A percentile compares a stretch with the other conserved stretches of the same genome.
Evolutionary conservation across 2,888 invertebrate species (phyloP).

Genomic region (Agelastica alni): DNA sequence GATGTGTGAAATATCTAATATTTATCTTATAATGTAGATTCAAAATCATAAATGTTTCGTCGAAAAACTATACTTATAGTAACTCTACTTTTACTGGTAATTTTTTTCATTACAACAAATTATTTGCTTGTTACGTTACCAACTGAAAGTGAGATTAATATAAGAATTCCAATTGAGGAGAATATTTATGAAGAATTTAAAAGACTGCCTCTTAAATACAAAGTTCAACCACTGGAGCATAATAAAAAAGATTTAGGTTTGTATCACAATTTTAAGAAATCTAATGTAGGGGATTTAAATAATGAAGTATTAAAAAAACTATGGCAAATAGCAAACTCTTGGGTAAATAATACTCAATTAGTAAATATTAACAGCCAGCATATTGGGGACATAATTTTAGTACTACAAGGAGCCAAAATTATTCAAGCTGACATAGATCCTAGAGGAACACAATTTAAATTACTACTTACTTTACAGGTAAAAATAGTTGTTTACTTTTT

Average conservation of each 20-base stretch:
- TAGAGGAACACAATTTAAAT: slow-evolving; percentile 89
- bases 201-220: slow-evolving; percentile 37
- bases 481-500: slow-evolving; percentile 32
- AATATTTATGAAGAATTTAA: slow-evolving; percentile 40
- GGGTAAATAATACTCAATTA: slow-evolving; percentile 52
- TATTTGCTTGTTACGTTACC: slow-evolving; percentile 44
- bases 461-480: slow-evolving; percentile 76
- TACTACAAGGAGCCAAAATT: slow-evolving; percentile 70
- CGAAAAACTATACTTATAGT: slow-evolving; percentile 43
- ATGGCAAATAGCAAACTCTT: slow-evolving; percentile 54
- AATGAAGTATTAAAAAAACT: slow-evolving; percentile 37
- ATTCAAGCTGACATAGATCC: slow-evolving; percentile 76
- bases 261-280: slow-evolving; percentile 36
- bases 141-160: slow-evolving; percentile 43
- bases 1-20: too few relatives aligned
- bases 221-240: slow-evolving; percentile 18
- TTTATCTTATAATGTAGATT: not conserved
- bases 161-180: slow-evolving; percentile 33
- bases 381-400: slow-evolving; percentile 68
- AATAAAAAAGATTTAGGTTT: slow-evolving; percentile 39
- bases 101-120: slow-evolving; percentile 45
- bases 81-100: slow-evolving; percentile 36
- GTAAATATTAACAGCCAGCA: slow-evolving; percentile 53
- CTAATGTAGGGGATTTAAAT: slow-evolving; percentile 6
- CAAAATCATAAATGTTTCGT: slow-evolving; percentile 43